Conservation (phyloP, 2,797 vertebrate genomes). For the Trichosurus vulpecula region DNA sequence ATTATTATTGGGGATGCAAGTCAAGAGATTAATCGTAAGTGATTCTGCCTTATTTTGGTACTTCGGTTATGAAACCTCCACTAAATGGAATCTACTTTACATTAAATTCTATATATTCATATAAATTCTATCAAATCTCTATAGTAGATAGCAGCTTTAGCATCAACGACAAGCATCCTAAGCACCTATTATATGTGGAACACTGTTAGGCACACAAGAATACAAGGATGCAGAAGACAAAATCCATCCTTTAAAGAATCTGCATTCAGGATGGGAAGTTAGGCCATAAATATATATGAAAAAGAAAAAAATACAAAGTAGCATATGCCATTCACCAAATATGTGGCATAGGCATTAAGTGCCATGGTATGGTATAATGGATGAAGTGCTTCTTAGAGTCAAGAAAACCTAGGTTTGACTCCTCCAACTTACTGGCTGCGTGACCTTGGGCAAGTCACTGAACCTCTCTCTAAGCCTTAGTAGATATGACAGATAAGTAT, state of each 20-base stretch:
- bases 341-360: neutral
- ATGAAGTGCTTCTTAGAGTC: neutral
- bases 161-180: neutral
- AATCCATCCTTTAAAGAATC: neutral
- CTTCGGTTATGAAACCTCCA: neutral
- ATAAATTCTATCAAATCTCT: neutral
- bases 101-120: neutral
- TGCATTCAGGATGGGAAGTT: neutral
- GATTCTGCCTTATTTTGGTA: neutral
- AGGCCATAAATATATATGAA: neutral
- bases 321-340: neutral
- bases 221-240: neutral
- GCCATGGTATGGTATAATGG: neutral
- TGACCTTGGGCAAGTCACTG: neutral
- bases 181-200: neutral
- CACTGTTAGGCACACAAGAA: neutral
- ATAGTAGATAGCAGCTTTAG: neutral
- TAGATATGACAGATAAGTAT: neutral
- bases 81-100: neutral
- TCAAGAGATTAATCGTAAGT: neutral
- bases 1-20: neutral
- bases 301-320: neutral
- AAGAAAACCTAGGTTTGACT: neutral
- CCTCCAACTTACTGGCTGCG: neutral
- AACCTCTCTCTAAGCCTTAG: neutral